Base-by-base conservation (phyloP, 1,140 invertebrate genomes). In the Habropoda laboriosa region DNA sequence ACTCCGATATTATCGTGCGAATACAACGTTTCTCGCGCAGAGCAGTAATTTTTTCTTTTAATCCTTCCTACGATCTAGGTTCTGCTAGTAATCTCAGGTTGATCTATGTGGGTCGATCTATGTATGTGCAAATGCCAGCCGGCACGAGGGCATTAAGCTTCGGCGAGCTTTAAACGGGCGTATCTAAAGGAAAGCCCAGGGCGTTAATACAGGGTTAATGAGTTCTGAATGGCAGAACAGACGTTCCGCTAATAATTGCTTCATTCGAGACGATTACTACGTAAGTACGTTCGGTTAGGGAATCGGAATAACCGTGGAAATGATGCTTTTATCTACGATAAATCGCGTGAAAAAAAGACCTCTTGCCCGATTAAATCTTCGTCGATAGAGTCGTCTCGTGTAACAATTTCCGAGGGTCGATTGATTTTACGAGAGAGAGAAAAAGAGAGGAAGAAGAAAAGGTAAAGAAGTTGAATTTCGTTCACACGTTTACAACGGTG, bases 31-130 rank as follows among this genome's bases (percentile, higher is more conserved):
- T n/a, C 49, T n/a, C 49, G 7, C 21, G 21, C 16, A n/a, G 32
- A 58, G 24, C 16, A 58, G 6, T 21, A 16, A 6, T n/a, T 13
- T 71, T 21, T 61, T 24, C 10, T 13, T 61, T 58, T 24, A 47
- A 73, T 35, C 55, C 18, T 21, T 35, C 21, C 24, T 27, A n/a
- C 16, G 45, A 73, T 73, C 71, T 49, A n/a, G 57, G 21, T 3
- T 16, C 38, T 6, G 13, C 13, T 10, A 30, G 10, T 21, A 79
- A 79, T 79, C 77, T 35, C 49, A 0, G 7, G 47, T 16, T 38
- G 58, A 79, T 79, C 77, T 79, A 79, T 63, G 38, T 53, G 47
- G 77, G 68, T 79, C 77, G 68, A 63, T 79, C 49, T 47, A 47
- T 24, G 7, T 47, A 47, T 24, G 7, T 42, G 58, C 16, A 24